These are phyloP conservation scores for Homarus americanus DNA, from an alignment of 1,140 invertebrate genomes.

Conservation along the genomic window DNA sequence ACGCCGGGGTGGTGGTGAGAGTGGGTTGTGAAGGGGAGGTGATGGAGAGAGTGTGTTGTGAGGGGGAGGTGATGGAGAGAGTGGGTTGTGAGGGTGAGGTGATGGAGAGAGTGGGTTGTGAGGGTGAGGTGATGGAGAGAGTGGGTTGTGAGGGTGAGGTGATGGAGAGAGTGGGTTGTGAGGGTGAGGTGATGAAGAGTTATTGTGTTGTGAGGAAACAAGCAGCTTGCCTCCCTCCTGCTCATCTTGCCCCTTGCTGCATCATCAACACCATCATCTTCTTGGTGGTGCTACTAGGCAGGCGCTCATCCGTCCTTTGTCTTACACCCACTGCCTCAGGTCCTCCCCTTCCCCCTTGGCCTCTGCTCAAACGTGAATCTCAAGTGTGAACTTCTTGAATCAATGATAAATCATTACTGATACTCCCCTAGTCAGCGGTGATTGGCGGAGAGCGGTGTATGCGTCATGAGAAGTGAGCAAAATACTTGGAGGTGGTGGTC, in stretches of 20 bases:
- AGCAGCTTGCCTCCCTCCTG: no score
- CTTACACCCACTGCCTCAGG: neutral
- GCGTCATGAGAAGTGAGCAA: constrained; percentile 3
- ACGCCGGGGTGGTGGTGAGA: no score
- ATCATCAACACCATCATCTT: no score
- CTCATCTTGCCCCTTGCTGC: neutral
- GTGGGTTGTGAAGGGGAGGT: no score
- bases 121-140: no score
- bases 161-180: neutral
- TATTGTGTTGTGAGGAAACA: neutral
- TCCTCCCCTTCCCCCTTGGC: neutral
- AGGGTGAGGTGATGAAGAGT: neutral
- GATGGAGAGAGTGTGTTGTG: neutral
- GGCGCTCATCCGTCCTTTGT: neutral
- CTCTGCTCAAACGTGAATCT: neutral
- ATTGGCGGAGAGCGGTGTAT: constrained; percentile 13
- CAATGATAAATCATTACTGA: constrained; percentile 16
- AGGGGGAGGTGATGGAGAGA: neutral
- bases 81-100: neutral
- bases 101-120: no score
- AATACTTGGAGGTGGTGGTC: neutral
- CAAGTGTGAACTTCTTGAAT: neutral
- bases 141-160: neutral
- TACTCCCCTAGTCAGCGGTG: constrained; percentile 11
- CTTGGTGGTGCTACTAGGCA: neutral